phyloP scores from a whole-genome alignment of 2,797 vertebrate species.

The Salarias fasciatus region DNA sequence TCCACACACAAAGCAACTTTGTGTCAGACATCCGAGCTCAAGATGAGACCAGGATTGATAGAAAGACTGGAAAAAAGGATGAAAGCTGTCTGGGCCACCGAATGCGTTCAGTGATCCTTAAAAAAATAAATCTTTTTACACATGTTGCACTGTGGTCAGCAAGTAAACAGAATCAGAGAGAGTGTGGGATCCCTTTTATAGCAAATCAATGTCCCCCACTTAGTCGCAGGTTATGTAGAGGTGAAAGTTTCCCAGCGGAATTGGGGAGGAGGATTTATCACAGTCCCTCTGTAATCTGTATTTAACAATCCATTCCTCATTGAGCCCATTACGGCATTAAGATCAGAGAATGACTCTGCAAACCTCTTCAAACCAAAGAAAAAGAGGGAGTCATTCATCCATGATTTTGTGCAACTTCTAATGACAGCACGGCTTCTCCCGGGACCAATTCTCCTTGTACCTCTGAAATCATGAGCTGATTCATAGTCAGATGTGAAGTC shows the following conservation, averaged over 20 bases:
- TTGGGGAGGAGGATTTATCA: conserved; percentile 51
- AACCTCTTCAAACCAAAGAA: conserved; percentile 25
- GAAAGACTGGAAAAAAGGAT: conserved; percentile 12
- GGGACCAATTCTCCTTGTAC: conserved; percentile 37
- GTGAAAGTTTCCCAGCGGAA: conserved; percentile 63
- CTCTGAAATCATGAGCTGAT: conserved; percentile 35
- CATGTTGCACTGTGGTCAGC: conserved; percentile 36
- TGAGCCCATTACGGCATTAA: conserved; percentile 40
- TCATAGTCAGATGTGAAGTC: conserved; percentile 30
- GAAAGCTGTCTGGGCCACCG: conserved; percentile 11
- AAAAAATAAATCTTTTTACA: conserved; percentile 47
- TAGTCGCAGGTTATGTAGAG: conserved; percentile 56
- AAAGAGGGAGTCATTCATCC: conserved; percentile 39
- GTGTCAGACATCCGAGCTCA: not conserved
- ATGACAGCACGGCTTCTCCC: conserved; percentile 32
- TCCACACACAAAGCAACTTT: not conserved
- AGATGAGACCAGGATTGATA: not conserved
- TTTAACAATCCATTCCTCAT: conserved; percentile 67
- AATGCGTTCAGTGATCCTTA: conserved; percentile 45
- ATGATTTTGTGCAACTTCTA: conserved; percentile 46
- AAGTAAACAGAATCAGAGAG: conserved; percentile 8
- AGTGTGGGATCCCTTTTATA: conserved; percentile 42
- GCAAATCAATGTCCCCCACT: conserved; percentile 58
- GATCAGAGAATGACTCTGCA: conserved; percentile 54
- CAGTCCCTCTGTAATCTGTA: conserved; percentile 48